phyloP scores from a whole-genome alignment of 2,113 vertebrate genomes.

The Pachypanchax playfairii region DNA sequence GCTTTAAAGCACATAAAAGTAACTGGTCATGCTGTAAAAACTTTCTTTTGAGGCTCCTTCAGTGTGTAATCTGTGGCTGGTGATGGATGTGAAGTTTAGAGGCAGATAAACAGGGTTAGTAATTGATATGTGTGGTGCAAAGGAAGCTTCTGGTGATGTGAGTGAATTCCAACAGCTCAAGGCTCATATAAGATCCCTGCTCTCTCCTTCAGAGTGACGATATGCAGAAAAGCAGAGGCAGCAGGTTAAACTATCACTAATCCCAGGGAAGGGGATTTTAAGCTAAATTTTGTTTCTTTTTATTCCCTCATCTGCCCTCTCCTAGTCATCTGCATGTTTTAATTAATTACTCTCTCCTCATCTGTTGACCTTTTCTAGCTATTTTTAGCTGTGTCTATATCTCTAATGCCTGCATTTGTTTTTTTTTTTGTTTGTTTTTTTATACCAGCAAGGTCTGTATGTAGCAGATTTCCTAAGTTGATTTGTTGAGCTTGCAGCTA shows the following conservation, averaged over 20 bases:
- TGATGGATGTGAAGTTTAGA: slow-evolving; percentile 36
- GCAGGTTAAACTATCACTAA: slow-evolving; percentile 65
- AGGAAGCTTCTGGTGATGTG: slow-evolving; percentile 60
- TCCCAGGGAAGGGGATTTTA: slow-evolving; percentile 52
- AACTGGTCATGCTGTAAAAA: too few relatives aligned
- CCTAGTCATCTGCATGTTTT: slow-evolving; percentile 5
- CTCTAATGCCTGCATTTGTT: slow-evolving; percentile 8
- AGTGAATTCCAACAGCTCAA: slow-evolving; percentile 61
- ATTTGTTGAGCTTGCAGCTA: slow-evolving; percentile 40
- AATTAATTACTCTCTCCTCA: slow-evolving; percentile 11
- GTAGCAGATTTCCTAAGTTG: slow-evolving; percentile 43
- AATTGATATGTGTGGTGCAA: slow-evolving; percentile 69
- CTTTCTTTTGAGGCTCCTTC: too few relatives aligned
- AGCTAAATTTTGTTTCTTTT: slow-evolving; percentile 41
- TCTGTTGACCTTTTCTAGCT: slow-evolving; percentile 6
- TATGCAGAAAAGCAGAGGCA: slow-evolving; percentile 49
- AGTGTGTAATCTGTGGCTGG: not conserved
- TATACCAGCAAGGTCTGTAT: slow-evolving; percentile 14
- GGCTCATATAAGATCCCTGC: slow-evolving; percentile 44
- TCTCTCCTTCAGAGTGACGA: slow-evolving; percentile 44
- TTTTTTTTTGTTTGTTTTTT: slow-evolving; percentile 6
- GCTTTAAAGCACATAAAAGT: not conserved
- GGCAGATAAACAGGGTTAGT: slow-evolving; percentile 45
- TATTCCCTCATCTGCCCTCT: not conserved
- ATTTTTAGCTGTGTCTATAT: slow-evolving; percentile 24